Percentiles rank a stretch among this genome's conserved stretches.
Evolutionary conservation across 2,113 vertebrate genomes (phyloP).

Genomic region (Leptobrachium leishanense): DNA sequence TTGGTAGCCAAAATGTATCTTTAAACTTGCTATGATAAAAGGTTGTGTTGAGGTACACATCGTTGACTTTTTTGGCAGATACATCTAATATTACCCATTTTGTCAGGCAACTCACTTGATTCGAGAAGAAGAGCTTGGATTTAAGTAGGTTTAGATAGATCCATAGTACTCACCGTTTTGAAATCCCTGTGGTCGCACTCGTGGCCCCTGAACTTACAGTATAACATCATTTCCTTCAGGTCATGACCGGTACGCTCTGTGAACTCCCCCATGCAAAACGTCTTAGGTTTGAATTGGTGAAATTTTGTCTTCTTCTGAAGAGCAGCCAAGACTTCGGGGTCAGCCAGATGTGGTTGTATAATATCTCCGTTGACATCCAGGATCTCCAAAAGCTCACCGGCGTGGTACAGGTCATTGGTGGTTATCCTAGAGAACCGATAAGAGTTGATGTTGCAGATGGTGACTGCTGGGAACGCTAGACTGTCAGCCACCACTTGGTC

Average conservation of each 20-base stretch:
- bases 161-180: slow-evolving; percentile 85
- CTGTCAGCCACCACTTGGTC: slow-evolving; percentile 89
- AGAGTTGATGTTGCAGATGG: slow-evolving; percentile 93
- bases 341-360: slow-evolving; percentile 87
- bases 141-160: neutral
- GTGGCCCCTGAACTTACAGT: slow-evolving; percentile 94
- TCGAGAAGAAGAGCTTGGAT: neutral
- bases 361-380: slow-evolving; percentile 91
- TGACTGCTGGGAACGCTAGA: slow-evolving; percentile 91
- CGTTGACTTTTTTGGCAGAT: neutral
- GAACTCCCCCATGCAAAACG: slow-evolving; percentile 97
- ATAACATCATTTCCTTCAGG: slow-evolving; percentile 96
- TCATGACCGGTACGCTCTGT: slow-evolving; percentile 90
- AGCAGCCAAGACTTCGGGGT: slow-evolving; percentile 80
- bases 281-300: slow-evolving; percentile 86
- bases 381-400: slow-evolving; percentile 89
- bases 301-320: slow-evolving; percentile 89
- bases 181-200: slow-evolving; percentile 90
- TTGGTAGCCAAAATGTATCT: neutral
- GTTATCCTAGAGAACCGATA: slow-evolving; percentile 92
- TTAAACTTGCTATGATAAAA: neutral
- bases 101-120: neutral
- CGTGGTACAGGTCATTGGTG: slow-evolving; percentile 94
- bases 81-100: neutral
- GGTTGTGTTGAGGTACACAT: neutral